Base-by-base conservation (phyloP, 2,888 invertebrate species). In the Ophioninae sp. region DNA sequence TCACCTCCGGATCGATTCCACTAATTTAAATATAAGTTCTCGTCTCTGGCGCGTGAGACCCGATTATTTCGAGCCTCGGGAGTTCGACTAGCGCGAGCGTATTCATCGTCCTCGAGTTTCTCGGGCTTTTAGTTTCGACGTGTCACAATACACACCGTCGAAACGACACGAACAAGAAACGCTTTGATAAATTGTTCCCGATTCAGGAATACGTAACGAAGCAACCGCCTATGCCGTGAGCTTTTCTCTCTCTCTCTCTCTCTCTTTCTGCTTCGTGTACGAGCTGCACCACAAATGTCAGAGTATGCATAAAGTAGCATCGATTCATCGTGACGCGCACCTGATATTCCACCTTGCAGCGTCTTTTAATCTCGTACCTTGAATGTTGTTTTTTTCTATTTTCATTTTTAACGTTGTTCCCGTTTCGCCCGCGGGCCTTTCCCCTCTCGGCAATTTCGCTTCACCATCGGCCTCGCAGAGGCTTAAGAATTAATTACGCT, bases 261-360 rank as follows among this genome's bases (percentile, higher is more conserved):
- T 44, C 44, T 44, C 44, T 44, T 69, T n/a, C 65, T n/a, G 67
- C 73, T 21, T 68, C 84, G 84, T 81, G 81, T 68, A n/a, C 50
- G 6, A 20, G 59, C 61, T 65, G 78, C 74, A 81, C 80, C 70
- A 81, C 81, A 81, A 85, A 85, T 85, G 83, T 85, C 85, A 85
- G 76, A 81, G 81, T 85, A 85, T 85, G 81, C 78, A 83, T 83
- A 67, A 81, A 81, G 78, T 74, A 83, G 81, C 77, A 69, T 85
- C 64, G 75, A 70, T 73, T 81, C 81, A 79, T 83, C 82, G 85
- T 81, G 80, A 83, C 83, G 85, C 75, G 83, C 83, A 85, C 81
- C 83, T 83, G 79, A 61, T 79, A 59, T 61, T 61, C 81, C 75
- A 81, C 84, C 78, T 84, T 74, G 69, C 81, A 78, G 83, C 83